Evolutionary conservation across 1,140 invertebrate species (phyloP).

Genomic region (Aporrectodea caliginosa): DNA sequence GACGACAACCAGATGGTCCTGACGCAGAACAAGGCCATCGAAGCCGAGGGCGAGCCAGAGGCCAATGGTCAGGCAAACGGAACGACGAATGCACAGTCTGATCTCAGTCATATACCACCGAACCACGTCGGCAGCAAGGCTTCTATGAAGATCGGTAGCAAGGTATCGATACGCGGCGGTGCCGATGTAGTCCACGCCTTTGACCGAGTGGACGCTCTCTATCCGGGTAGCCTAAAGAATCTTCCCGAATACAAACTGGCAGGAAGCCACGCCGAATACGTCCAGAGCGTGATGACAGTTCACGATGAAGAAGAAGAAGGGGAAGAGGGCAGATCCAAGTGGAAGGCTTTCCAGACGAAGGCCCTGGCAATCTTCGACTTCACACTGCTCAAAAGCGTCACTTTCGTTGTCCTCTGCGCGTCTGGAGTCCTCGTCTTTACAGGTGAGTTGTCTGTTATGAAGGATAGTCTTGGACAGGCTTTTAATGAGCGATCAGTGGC

Average conservation of each 20-base stretch:
- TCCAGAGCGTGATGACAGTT: neutral
- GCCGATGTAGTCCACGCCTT: neutral
- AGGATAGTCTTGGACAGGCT: too few relatives aligned
- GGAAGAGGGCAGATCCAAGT: neutral
- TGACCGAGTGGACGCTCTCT: neutral
- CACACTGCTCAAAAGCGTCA: slow-evolving; percentile 75
- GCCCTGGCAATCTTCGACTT: slow-evolving; percentile 43
- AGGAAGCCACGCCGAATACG: neutral
- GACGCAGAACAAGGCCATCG: neutral
- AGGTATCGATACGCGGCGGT: neutral
- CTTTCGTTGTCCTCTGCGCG: slow-evolving; percentile 79
- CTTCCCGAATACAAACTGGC: neutral
- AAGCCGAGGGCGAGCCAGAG: neutral
- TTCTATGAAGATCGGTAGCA: neutral
- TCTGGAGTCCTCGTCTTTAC: slow-evolving; percentile 89
- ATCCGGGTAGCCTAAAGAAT: neutral
- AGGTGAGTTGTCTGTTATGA: slow-evolving; percentile 60
- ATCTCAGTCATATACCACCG: neutral
- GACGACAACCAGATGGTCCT: slow-evolving; percentile 7
- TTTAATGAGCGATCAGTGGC: too few relatives aligned
- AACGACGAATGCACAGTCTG: neutral
- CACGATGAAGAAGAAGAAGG: neutral
- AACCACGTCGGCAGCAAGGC: neutral
- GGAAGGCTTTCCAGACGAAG: neutral
- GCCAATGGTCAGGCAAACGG: neutral